Evolutionary conservation across 1,140 invertebrate species (phyloP), one percentile per base, ranked within the genome.

Genomic region (Theocolax elegans): DNA sequence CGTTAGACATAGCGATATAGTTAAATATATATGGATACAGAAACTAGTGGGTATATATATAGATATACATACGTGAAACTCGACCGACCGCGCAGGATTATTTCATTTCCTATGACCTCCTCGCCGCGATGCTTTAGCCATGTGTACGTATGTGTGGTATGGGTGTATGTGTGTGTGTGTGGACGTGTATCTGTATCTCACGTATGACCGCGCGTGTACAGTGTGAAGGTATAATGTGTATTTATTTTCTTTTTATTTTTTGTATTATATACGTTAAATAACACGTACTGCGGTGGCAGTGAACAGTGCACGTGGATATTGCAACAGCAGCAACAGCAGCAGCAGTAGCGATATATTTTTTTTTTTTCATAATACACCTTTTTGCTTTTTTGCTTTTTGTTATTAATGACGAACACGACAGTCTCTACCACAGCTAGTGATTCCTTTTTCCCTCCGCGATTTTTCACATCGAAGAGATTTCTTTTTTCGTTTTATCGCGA

Each of bases 251-350:
- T 21, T 51, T 23, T 25, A 23, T 7, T 3, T 51, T 21, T 51
- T 7, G 3, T 75, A 46, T 27, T 21, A 42, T 58, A 56, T 70
- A 60, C 76, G 80, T 80, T 81, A 59, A 69, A 80, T 80, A 83
- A 85, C 80, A 84, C 78, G 81, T 84, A 85, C 80, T 85, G 84
- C 82, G 75, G 79, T 85, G 84, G 84, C 84, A 85, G 84, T 85
- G 83, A 84, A 84, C 80, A 84, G 81, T 85, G 82, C 83, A 84
- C 78, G 80, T 84, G 80, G 76, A 84, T 83, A 83, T 84, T 83
- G 79, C 79, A 84, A 81, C 77, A 82, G 79, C 81, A 83, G 75
- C 78, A 77, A 75, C 79, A 77, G 78, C 79, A 60, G 73, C 74
- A 74, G 73, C 67, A 74, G 73, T 64, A 38, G 75, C 67, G 10